Evolutionary conservation across 2,797 vertebrate species (phyloP), one percentile per base, ranked within the genome.

Genomic region (Oreochromis grahami): DNA sequence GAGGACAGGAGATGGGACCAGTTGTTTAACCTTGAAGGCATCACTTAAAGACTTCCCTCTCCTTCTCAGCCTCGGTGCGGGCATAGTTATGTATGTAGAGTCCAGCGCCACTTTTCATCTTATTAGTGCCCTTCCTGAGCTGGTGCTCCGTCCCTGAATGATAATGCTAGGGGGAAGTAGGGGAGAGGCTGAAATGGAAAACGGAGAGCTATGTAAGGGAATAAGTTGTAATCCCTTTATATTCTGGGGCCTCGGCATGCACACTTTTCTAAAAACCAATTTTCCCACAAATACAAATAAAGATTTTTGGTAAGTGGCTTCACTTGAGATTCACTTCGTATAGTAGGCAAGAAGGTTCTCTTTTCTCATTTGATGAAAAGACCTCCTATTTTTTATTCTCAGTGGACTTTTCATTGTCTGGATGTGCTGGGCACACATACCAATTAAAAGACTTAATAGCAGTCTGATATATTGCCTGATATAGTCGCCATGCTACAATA

Each of bases 11-110:
- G 88, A 91, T 76, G 88, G 83, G 72, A 89, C 83, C 78, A 84
- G 88, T 93, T 94, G 82, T 94, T 95, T 96, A 96, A 96, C 96
- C 96, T 96, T 96, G 94, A 95, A 95, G 89, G 91, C 87, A 89
- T 96, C 88, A 90, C 87, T 88, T 91, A 84, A 91, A 93, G 79
- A 91, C 89, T 84, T 85, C 85, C 80, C 79, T 88, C 80, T 91
- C 87, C 86, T 84, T 90, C 81, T 89, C 86, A 80, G 87, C 68
- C 79, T 88, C 85, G 84, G 87, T 91, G 83, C 79, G 84, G 65
- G 74, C 79, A 58, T 87, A 86, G 92, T 92, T 94, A 94, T 92
- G 91, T 89, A 94, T 88, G 90, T 87, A 82, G 82, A 94, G 92
- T 92, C 93, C 93, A 85, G 89, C 82, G 60, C 85, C 92, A 92